A percentile compares a stretch with the other conserved stretches of the same genome.
phyloP scores from a whole-genome alignment of 2,888 invertebrate genomes.

The Epirrhoe alternata region DNA sequence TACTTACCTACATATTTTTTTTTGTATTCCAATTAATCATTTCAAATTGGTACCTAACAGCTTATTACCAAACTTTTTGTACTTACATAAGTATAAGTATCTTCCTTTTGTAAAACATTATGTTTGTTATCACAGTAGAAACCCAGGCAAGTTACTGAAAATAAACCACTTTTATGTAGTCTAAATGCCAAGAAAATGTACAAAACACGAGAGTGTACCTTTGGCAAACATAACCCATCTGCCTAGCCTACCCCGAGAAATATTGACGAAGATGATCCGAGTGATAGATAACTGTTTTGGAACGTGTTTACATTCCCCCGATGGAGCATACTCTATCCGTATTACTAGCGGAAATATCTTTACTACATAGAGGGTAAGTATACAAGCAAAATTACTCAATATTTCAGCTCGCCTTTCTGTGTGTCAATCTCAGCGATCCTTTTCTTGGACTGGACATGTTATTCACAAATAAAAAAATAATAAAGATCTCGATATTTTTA shows the following conservation, averaged over 20 bases:
- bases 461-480: no score
- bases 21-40: no score
- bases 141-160: background rate
- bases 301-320: constrained; percentile 25
- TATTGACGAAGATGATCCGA: constrained; percentile 27
- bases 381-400: background rate
- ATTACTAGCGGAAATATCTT: constrained; percentile 3
- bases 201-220: constrained; percentile 11
- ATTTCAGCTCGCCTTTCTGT: background rate
- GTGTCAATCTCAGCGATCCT: no score
- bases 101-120: no score
- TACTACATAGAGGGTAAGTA: background rate
- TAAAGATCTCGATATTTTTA: no score
- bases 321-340: background rate
- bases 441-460: no score
- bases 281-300: constrained; percentile 20
- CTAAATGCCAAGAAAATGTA: constrained; percentile 4
- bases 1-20: no score
- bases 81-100: no score
- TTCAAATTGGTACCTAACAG: no score
- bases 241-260: constrained; percentile 3
- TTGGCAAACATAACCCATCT: constrained; percentile 11
- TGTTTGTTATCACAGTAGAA: no score
- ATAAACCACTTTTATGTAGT: background rate
- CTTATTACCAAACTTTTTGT: no score